phyloP scores from a whole-genome alignment of 2,113 vertebrate genomes.

The Anguilla rostrata region DNA sequence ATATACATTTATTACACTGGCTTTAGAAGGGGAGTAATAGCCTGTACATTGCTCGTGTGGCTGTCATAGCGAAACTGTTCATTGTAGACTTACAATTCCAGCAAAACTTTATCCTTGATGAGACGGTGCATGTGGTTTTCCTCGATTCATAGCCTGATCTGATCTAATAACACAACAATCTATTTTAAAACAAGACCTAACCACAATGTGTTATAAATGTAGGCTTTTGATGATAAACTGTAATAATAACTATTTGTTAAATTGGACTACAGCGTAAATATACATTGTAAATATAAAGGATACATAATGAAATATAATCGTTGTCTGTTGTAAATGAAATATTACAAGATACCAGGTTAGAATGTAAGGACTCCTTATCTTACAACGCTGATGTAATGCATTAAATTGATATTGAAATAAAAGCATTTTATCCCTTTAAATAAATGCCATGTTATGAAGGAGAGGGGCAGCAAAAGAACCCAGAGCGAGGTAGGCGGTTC shows the following conservation, averaged over 20 bases:
- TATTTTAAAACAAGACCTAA: not conserved
- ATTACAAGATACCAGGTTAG: not conserved
- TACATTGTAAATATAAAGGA: not conserved
- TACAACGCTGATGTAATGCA: not conserved
- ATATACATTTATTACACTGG: not conserved
- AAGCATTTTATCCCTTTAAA: not conserved
- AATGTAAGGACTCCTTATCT: not conserved
- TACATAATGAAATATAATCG: not conserved
- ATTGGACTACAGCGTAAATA: not conserved
- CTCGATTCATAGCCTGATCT: not conserved
- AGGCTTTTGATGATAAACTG: not conserved
- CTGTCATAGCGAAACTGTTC: constrained; percentile 6
- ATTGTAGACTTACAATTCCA: constrained; percentile 37
- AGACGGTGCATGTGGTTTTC: constrained; percentile 27
- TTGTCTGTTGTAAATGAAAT: not conserved
- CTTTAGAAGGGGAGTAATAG: not conserved
- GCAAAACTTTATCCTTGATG: constrained; percentile 39
- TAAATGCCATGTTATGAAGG: not conserved
- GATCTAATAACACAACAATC: not conserved
- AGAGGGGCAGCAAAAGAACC: not conserved
- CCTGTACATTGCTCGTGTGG: not conserved
- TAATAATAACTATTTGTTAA: no score
- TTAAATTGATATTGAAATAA: not conserved
- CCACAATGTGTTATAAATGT: not conserved
- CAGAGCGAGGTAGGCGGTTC: not conserved